These are phyloP conservation scores for Crypturellus tataupa DNA, from an alignment of 2,797 vertebrate species.

Conservation along the genomic window DNA sequence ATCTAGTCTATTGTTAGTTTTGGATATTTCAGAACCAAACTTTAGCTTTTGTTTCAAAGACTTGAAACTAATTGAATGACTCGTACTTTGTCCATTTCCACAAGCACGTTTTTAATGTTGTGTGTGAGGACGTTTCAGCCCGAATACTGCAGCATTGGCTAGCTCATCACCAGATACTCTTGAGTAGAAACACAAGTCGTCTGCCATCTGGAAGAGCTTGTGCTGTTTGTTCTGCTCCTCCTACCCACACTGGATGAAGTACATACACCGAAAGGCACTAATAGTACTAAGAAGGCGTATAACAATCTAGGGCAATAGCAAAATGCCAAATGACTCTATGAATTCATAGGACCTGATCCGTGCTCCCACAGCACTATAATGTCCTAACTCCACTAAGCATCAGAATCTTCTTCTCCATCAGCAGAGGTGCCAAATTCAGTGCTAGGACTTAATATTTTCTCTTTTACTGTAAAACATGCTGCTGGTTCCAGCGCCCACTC, in stretches of 20 bases:
- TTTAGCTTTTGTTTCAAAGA: background rate
- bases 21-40: background rate
- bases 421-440: background rate
- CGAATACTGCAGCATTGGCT: constrained; percentile 14
- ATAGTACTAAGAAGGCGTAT: background rate
- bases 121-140: background rate
- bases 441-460: background rate
- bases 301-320: background rate
- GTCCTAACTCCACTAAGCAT: background rate
- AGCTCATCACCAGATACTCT: constrained; percentile 31
- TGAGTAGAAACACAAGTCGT: constrained; percentile 40
- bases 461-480: background rate
- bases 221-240: constrained; percentile 31
- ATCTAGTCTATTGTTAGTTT: too few relatives aligned
- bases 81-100: background rate
- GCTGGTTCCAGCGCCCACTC: background rate
- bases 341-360: background rate
- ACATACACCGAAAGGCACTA: constrained; percentile 8
- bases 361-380: background rate
- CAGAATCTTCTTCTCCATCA: background rate
- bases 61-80: background rate
- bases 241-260: background rate
- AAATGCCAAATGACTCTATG: background rate
- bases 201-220: constrained; percentile 41
- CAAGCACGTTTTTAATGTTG: background rate